A percentile compares a stretch with the other conserved stretches of the same genome.
These are phyloP conservation scores for Oryzias woworae DNA, from an alignment of 2,113 vertebrate genomes.

Conservation along the genomic window DNA sequence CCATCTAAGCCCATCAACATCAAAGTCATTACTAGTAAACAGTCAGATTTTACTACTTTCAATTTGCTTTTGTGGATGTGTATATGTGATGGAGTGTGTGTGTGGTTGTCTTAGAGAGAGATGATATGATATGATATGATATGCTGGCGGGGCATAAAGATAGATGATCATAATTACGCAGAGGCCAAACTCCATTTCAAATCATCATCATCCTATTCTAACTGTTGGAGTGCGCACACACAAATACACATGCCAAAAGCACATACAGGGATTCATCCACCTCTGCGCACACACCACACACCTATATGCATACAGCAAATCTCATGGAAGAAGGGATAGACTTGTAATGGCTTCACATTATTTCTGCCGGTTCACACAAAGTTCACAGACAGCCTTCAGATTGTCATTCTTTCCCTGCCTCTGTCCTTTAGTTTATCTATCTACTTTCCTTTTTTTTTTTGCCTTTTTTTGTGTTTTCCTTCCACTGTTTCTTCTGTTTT, in stretches of 20 bases:
- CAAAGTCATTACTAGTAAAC: slow-evolving; percentile 78
- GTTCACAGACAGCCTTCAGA: slow-evolving; percentile 97
- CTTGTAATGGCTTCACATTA: slow-evolving; percentile 98
- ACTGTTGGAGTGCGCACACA: slow-evolving; percentile 66
- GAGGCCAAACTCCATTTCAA: slow-evolving; percentile 99
- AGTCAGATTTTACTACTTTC: slow-evolving; percentile 99
- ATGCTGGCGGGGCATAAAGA: slow-evolving; percentile 99
- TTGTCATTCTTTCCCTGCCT: slow-evolving; percentile 71
- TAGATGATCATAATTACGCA: slow-evolving; percentile 99
- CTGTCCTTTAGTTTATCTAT: slow-evolving; percentile 20
- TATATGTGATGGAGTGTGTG: slow-evolving; percentile 31
- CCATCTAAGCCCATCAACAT: slow-evolving; percentile 99
- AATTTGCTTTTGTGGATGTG: slow-evolving; percentile 85
- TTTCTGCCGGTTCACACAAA: slow-evolving; percentile 98
- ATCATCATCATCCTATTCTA: slow-evolving; percentile 83
- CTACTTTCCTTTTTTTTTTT: slow-evolving; percentile 12
- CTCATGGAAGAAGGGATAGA: slow-evolving; percentile 97
- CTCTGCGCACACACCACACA: slow-evolving; percentile 46
- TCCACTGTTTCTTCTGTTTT: not conserved
- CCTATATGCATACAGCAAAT: slow-evolving; percentile 87
- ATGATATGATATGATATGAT: slow-evolving; percentile 80
- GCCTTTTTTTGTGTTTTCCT: slow-evolving; percentile 9
- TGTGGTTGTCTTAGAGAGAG: slow-evolving; percentile 30
- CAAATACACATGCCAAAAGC: slow-evolving; percentile 51
- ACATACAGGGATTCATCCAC: slow-evolving; percentile 54